Conservation (phyloP, 1,140 invertebrate species). For the Listronotus oregonensis region DNA sequence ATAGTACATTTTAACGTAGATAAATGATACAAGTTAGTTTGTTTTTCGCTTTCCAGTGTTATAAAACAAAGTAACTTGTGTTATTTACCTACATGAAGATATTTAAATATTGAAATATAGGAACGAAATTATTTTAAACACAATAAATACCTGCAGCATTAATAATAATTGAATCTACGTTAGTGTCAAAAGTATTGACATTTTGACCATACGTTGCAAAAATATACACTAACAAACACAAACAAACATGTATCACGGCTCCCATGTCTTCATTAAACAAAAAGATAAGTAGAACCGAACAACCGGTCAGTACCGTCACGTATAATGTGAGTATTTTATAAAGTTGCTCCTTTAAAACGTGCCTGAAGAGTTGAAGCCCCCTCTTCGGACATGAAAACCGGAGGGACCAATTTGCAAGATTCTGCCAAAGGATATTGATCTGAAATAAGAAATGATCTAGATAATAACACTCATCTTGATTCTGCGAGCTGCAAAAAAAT, state of each 20-base stretch:
- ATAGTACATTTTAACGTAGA: too few relatives aligned
- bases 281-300: constrained; percentile 28
- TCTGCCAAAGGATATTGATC: constrained; percentile 35
- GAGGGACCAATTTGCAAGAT: constrained; percentile 40
- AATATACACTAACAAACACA: constrained; percentile 39
- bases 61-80: too few relatives aligned
- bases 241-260: constrained; percentile 35
- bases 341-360: constrained; percentile 52
- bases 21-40: too few relatives aligned
- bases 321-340: constrained; percentile 48
- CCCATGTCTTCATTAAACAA: constrained; percentile 36
- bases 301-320: constrained; percentile 32
- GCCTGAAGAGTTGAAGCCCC: constrained; percentile 41
- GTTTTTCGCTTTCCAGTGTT: too few relatives aligned
- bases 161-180: constrained; percentile 35
- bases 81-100: too few relatives aligned
- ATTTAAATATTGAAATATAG: constrained; percentile 1
- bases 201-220: constrained; percentile 15
- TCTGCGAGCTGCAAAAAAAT: constrained; percentile 13
- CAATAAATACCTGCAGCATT: constrained; percentile 42
- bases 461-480: constrained; percentile 27
- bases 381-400: constrained; percentile 33
- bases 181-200: constrained; percentile 15
- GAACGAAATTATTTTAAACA: not conserved
- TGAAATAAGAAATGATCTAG: constrained; percentile 20